phyloP scores from a whole-genome alignment of 2,113 vertebrate genomes.

The Nycticebus coucang region DNA sequence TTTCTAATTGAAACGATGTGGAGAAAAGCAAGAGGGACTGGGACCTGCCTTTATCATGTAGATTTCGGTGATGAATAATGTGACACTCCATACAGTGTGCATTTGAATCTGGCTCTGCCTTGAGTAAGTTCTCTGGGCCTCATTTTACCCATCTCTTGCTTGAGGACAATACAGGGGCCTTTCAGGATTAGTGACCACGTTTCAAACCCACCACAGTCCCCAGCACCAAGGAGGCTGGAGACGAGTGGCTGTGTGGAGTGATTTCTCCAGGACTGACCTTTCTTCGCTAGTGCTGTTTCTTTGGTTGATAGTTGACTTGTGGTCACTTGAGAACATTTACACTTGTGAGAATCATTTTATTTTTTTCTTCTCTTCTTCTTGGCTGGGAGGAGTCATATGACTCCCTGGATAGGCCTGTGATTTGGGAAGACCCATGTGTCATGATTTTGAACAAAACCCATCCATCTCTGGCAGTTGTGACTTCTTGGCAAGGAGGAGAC shows the following conservation, averaged over 20 bases:
- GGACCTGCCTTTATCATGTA: accelerated
- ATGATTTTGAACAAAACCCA: neutral
- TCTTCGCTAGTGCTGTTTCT: neutral
- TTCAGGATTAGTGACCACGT: neutral
- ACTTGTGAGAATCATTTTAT: neutral
- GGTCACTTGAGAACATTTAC: neutral
- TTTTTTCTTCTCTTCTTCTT: neutral
- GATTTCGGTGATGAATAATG: accelerated
- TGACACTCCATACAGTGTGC: accelerated
- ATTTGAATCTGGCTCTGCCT: neutral
- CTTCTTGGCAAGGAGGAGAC: neutral
- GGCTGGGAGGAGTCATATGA: accelerated
- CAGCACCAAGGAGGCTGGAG: neutral
- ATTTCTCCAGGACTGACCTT: neutral
- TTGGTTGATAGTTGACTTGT: neutral
- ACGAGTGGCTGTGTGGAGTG: accelerated
- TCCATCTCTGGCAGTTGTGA: neutral
- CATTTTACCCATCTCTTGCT: neutral
- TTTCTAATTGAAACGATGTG: neutral
- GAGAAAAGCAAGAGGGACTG: neutral
- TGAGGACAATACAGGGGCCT: neutral
- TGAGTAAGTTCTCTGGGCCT: neutral
- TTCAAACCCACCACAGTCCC: neutral
- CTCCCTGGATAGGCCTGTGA: neutral
- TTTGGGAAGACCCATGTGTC: neutral